phyloP scores from a whole-genome alignment of 2,888 invertebrate genomes.

The Tinea trinotella region DNA sequence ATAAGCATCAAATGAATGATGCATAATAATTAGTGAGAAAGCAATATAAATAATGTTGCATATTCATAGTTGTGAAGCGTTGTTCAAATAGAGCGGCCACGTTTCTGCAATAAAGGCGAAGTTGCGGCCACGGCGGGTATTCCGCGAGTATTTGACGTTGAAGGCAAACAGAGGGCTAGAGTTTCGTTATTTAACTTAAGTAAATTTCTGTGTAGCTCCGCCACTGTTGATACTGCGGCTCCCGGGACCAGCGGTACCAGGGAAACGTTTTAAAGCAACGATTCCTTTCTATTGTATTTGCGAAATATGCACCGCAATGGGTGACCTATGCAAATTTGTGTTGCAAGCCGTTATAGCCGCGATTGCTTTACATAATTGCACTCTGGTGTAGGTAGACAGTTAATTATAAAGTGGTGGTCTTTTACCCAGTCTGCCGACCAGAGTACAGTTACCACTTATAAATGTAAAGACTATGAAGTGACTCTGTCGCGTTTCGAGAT shows the following conservation, averaged over 20 bases:
- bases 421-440: too few relatives aligned
- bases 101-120: conserved; percentile 41
- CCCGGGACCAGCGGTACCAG: conserved; percentile 28
- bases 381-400: too few relatives aligned
- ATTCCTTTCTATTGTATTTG: not conserved
- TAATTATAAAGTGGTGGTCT: too few relatives aligned
- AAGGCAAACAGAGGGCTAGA: conserved; percentile 65
- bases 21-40: not conserved
- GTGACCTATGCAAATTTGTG: not conserved
- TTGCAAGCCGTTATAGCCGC: too few relatives aligned
- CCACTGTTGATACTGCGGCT: conserved; percentile 45
- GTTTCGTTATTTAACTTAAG: conserved; percentile 70
- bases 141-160: conserved; percentile 52
- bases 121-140: conserved; percentile 36
- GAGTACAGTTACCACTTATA: too few relatives aligned
- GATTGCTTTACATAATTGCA: too few relatives aligned
- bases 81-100: conserved; percentile 38
- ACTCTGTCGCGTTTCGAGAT: too few relatives aligned
- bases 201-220: conserved; percentile 68
- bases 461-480: too few relatives aligned
- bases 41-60: conserved; percentile 30
- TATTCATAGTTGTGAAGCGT: conserved; percentile 41
- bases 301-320: not conserved
- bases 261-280: not conserved
- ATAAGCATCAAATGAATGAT: not conserved